Base-by-base conservation (phyloP, 2,797 vertebrate genomes). In the Sebastes kiyomatsui region DNA sequence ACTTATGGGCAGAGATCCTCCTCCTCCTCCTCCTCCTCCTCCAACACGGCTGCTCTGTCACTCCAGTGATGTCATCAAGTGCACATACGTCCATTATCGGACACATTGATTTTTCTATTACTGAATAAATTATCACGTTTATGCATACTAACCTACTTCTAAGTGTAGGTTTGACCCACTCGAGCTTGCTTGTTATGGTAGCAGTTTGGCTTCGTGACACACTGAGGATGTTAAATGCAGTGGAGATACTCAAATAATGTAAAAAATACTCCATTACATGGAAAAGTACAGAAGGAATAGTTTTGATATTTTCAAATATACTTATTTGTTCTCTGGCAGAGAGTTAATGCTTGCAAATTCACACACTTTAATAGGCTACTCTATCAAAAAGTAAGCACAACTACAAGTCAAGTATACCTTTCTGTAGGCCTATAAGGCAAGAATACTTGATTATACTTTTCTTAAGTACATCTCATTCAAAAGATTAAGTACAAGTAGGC, bases 61-160 rank as follows among this genome's bases (percentile, higher is more conserved):
- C 86, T 95, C 93, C 84, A 54, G 67, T 93, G 92, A 96, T 75
- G 94, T 94, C 94, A 94, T 4, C 4, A 3, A 62, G 46, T 4
- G 8, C 3, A 4, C 1, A 66, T 52, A 68, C 25, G 20, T 56
- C 81, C 77, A 86, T 80, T 77, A 52, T 83, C 83, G 72, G 82
- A 88, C 84, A 59, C 23, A 1, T 8, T 12, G 5, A 8, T 8
- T n/a, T 14, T 7, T 14, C n/a, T 2, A 11, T 30, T 11, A 10
- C 20, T 20, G 9, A 32, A 12, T 25, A 9, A 23, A 22, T 20
- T 10, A 28, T 6, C 56, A 46, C 16, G 9, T 18, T 35, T 1
- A 30, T 28, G 13, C 13, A 14, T 14, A 5, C 16, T n/a, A 27
- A 4, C 5, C 4, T 11, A 18, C 23, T 10, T n/a, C 3, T 1